Base-by-base conservation (phyloP, 2,797 vertebrate genomes). In the Sciurus carolinensis region DNA sequence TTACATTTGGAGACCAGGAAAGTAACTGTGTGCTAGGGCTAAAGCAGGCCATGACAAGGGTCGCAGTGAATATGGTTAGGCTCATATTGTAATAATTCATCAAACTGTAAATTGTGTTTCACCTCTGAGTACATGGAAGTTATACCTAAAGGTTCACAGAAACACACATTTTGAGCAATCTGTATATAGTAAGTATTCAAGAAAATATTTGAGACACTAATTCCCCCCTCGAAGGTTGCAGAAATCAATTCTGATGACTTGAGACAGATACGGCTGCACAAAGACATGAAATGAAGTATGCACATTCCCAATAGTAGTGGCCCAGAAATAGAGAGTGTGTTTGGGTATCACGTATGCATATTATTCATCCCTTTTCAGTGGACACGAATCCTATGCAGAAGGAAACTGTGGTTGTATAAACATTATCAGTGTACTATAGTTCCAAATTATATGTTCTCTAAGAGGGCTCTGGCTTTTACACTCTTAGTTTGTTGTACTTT, bases 371-470 rank as follows among this genome's bases (percentile, higher is more conserved):
- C 36, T 83, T 81, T 95, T 91, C 62, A 89, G 50, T 22, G 50
- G 28, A 42, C n/a, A 77, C 4, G 77, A 18, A n/a, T 89, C 54
- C 33, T 86, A 4, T 75, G 30, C 14, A 79, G 39, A 79, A 82
- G 36, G 20, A 67, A 94, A 86, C 4, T 47, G 7, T 59, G 33
- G 84, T 0, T 47, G 30, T 47, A 87, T 42, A 90, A 95, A 89
- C 87, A 66, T 82, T 47, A 88, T 44, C 47, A 44, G 54, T 24
- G 44, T 42, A 69, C 50, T 85, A 73, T 18, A 54, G 15, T 69
- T 87, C 42, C 64, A 87, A 89, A 86, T 52, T 10, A 81, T 77
- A 26, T 79, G 89, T 88, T 92, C 54, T 85, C 62, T 85, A 82
- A 52, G 73, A 83, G 42, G 12, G 5, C 17, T 90, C 33, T 94